Evolutionary conservation across 2,888 invertebrate genomes (phyloP).

Genomic region (Hyposoter didymator): DNA sequence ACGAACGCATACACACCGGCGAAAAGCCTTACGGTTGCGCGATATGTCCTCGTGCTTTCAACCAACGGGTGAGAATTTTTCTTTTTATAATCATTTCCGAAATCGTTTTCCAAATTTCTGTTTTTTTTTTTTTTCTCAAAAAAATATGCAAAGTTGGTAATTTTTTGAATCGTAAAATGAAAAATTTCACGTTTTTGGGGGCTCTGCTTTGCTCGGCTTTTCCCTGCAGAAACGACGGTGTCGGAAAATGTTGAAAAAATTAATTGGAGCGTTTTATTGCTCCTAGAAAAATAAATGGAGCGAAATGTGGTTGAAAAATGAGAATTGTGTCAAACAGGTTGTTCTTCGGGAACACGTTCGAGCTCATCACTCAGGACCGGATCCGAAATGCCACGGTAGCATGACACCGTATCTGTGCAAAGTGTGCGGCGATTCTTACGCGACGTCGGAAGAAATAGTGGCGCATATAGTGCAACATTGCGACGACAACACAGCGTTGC

Average conservation of each 20-base stretch:
- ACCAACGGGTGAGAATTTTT: constrained; percentile 87
- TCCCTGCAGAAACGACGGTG: too few species aligned
- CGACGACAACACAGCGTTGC: constrained; percentile 93
- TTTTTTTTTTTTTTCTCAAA: too few species aligned
- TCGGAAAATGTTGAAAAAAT: background rate
- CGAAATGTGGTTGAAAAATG: background rate
- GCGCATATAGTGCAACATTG: constrained; percentile 94
- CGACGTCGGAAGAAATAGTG: constrained; percentile 90
- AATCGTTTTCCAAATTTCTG: background rate
- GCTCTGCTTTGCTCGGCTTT: too few species aligned
- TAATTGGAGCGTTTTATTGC: background rate
- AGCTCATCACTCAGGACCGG: constrained; percentile 93
- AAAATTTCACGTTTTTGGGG: background rate
- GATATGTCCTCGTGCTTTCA: constrained; percentile 94
- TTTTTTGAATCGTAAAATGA: background rate
- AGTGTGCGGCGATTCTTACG: constrained; percentile 90
- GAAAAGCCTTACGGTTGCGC: constrained; percentile 95
- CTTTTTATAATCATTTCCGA: background rate
- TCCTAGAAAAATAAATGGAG: background rate
- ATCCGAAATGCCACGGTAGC: constrained; percentile 88
- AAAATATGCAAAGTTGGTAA: too few species aligned
- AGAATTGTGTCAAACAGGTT: constrained; percentile 84
- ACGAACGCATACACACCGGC: constrained; percentile 94
- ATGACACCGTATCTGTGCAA: constrained; percentile 90
- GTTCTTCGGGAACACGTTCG: constrained; percentile 94